These are phyloP conservation scores for Octopus sinensis DNA, from an alignment of 1,140 invertebrate genomes.

Conservation along the genomic window DNA sequence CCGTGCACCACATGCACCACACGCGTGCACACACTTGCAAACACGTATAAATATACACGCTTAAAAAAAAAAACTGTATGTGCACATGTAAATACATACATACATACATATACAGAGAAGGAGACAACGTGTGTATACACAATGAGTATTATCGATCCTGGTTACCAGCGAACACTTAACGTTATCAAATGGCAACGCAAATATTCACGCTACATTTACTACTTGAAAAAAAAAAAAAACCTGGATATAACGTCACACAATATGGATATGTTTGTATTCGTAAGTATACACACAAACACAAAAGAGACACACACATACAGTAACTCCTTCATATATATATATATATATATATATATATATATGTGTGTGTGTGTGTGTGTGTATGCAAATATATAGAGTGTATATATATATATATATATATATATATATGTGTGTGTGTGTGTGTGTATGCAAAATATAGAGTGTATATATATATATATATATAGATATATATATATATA, in stretches of 20 bases:
- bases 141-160: background rate
- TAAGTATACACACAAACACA: background rate
- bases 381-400: background rate
- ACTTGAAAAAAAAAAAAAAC: background rate
- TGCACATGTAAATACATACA: too few species aligned
- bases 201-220: background rate
- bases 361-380: background rate
- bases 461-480: constrained; percentile 2
- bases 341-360: constrained; percentile 5
- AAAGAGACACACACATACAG: background rate
- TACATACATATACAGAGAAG: too few species aligned
- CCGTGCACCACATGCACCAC: too few species aligned
- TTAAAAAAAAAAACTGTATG: too few species aligned
- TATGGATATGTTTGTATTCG: background rate
- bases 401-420: background rate
- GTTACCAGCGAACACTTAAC: background rate
- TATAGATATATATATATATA: constrained; percentile 1
- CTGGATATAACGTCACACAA: background rate
- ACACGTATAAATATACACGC: too few species aligned
- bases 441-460: background rate
- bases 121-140: background rate
- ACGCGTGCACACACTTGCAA: too few species aligned
- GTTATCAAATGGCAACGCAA: background rate
- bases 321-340: background rate
- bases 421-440: background rate